Conservation (phyloP, 1,140 invertebrate species). For the Rhizoglyphus robini region DNA sequence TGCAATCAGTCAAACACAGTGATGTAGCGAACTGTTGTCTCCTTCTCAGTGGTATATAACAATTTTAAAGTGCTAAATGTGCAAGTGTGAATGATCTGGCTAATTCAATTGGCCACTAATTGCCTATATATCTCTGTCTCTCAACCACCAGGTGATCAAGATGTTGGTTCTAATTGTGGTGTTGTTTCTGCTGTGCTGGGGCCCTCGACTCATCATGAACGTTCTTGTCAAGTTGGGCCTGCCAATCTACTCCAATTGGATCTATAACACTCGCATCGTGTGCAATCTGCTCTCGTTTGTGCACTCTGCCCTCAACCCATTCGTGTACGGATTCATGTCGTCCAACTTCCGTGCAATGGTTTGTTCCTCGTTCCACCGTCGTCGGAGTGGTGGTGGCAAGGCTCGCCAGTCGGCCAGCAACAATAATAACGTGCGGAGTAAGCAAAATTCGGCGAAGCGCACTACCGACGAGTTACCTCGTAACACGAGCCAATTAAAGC, state of each 20-base stretch:
- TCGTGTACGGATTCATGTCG: slow-evolving; percentile 44
- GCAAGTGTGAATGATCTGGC: too few relatives aligned
- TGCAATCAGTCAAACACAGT: too few relatives aligned
- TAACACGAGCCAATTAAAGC: neutral
- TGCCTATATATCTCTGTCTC: too few relatives aligned
- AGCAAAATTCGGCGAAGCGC: neutral
- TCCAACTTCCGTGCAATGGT: slow-evolving; percentile 39
- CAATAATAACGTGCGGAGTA: neutral
- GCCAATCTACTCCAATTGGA: slow-evolving; percentile 21
- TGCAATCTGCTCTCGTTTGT: slow-evolving; percentile 29
- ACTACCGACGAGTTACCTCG: neutral
- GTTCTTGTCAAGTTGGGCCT: slow-evolving; percentile 30
- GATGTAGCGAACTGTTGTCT: too few relatives aligned
- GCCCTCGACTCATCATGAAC: slow-evolving; percentile 36
- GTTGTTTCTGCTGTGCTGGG: slow-evolving; percentile 41
- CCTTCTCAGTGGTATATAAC: too few relatives aligned
- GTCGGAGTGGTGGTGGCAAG: neutral
- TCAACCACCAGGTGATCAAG: slow-evolving; percentile 36
- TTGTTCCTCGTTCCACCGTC: slow-evolving; percentile 24
- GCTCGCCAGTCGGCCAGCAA: neutral
- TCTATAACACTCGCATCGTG: slow-evolving; percentile 27
- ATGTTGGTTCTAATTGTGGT: slow-evolving; percentile 40
- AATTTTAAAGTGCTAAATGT: too few relatives aligned
- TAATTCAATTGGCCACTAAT: too few relatives aligned
- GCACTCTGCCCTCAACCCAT: slow-evolving; percentile 40